Evolutionary conservation across 1,140 invertebrate genomes (phyloP).

Genomic region (Antheraea mylitta): DNA sequence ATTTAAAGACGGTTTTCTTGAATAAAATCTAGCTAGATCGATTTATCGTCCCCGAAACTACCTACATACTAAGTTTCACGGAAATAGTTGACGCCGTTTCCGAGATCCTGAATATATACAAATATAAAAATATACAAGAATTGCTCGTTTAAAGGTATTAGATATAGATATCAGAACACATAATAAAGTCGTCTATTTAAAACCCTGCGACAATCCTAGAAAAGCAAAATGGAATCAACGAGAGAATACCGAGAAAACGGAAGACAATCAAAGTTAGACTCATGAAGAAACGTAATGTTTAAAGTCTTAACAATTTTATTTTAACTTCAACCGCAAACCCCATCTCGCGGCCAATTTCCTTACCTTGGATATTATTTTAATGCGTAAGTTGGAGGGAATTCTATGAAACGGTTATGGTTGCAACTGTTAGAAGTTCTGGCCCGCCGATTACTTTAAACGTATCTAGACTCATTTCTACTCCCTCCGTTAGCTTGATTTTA

Average conservation of each 20-base stretch:
- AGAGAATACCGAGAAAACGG: not conserved
- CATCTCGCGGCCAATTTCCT: conserved; percentile 58
- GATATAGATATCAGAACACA: too few species aligned
- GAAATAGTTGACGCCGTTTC: too few species aligned
- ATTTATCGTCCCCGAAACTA: too few species aligned
- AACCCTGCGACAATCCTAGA: not conserved
- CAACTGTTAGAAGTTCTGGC: conserved; percentile 57
- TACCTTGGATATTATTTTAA: conserved; percentile 63
- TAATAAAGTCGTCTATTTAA: conserved; percentile 2
- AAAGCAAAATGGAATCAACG: conserved; percentile 8
- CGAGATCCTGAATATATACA: too few species aligned
- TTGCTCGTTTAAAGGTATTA: too few species aligned
- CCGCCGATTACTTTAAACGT: conserved; percentile 51
- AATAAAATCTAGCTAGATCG: too few species aligned
- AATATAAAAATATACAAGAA: too few species aligned
- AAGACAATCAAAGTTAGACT: conserved; percentile 16
- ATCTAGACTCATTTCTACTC: conserved; percentile 34
- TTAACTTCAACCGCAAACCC: conserved; percentile 47
- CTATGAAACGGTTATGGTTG: conserved; percentile 48
- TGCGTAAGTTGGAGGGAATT: conserved; percentile 50
- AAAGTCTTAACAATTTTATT: conserved; percentile 54
- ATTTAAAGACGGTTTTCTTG: too few species aligned
- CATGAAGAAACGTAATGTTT: conserved; percentile 41
- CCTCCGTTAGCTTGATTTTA: conserved; percentile 3
- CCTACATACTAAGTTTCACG: too few species aligned